Conservation (phyloP, 2,113 vertebrate genomes). For the Pseudopipra pipra region DNA sequence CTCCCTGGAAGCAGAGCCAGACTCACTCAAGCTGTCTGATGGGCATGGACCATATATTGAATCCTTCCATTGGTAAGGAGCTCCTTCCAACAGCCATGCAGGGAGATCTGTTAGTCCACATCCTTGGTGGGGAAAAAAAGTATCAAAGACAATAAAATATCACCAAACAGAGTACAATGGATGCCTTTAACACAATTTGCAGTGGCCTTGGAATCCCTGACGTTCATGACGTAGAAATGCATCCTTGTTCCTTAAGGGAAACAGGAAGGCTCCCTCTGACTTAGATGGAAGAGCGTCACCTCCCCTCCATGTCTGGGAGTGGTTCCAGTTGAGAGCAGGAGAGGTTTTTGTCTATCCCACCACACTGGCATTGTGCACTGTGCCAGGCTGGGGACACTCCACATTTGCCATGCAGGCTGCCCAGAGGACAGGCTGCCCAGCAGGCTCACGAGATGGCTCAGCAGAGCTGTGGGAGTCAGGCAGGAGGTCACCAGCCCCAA, state of each 20-base stretch:
- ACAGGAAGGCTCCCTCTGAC: background rate
- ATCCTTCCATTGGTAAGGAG: background rate
- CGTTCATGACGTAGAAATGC: rapidly evolving
- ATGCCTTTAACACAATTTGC: background rate
- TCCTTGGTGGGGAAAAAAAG: background rate
- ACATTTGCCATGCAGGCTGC: rapidly evolving
- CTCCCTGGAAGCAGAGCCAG: background rate
- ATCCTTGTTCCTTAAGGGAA: background rate
- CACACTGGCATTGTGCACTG: rapidly evolving
- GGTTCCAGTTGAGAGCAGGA: background rate
- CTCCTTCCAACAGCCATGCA: background rate
- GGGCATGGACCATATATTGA: background rate
- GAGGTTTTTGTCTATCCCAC: background rate
- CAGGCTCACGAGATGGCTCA: background rate
- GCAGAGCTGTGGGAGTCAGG: background rate
- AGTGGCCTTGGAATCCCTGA: background rate
- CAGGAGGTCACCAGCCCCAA: background rate
- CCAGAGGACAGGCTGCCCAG: background rate
- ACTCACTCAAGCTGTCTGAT: background rate
- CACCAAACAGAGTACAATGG: background rate
- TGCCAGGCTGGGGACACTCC: background rate
- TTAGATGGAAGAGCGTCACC: background rate
- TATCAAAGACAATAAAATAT: background rate
- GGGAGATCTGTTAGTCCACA: background rate
- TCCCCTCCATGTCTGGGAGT: background rate